phyloP scores from a whole-genome alignment of 2,888 invertebrate species.

The Empis livida region DNA sequence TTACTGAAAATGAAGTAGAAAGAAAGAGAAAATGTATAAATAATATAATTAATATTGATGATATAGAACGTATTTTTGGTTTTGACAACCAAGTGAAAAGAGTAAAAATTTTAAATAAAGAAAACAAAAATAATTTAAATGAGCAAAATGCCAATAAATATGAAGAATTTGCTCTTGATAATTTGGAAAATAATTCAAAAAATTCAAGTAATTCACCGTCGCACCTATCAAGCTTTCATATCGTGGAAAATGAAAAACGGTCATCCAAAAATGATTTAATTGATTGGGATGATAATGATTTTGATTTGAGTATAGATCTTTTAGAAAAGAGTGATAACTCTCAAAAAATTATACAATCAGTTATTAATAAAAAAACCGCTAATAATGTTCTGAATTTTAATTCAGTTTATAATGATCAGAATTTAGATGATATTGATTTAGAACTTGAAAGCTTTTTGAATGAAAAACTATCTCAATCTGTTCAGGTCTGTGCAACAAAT shows the following conservation, averaged over 20 bases:
- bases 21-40: background rate
- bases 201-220: no score
- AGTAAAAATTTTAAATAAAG: constrained; percentile 1
- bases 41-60: background rate
- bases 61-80: constrained; percentile 8
- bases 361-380: no score
- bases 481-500: no score
- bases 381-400: no score
- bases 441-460: constrained; percentile 1
- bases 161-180: no score
- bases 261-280: background rate
- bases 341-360: no score
- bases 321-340: no score
- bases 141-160: background rate
- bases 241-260: background rate
- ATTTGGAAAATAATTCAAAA: no score
- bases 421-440: constrained; percentile 3
- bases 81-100: constrained; percentile 7
- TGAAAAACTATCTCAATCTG: no score
- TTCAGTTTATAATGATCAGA: background rate
- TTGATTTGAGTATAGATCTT: no score
- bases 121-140: background rate
- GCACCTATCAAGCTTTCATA: no score
- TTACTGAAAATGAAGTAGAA: background rate
- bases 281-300: no score